phyloP scores from a whole-genome alignment of 2,113 vertebrate genomes.

The Poeciliopsis turrubarensis region DNA sequence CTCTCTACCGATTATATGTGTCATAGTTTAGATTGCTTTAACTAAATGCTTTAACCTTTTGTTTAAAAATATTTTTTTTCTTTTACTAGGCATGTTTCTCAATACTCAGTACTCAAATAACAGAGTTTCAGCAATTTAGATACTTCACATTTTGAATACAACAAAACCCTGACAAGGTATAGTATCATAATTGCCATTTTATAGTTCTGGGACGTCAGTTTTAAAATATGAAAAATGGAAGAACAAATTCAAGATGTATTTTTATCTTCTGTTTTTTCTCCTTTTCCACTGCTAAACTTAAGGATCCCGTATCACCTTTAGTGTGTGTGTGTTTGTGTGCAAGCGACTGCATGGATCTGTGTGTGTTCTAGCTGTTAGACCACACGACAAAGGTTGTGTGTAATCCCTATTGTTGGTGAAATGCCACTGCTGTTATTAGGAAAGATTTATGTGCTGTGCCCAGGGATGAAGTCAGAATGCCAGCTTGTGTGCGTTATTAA shows the following conservation, averaged over 20 bases:
- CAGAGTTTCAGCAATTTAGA: not conserved
- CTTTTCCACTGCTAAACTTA: constrained; percentile 28
- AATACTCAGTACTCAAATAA: not conserved
- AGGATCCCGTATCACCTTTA: constrained; percentile 33
- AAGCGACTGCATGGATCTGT: constrained; percentile 26
- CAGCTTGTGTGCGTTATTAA: constrained; percentile 65
- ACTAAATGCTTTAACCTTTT: too few relatives aligned
- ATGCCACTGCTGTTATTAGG: constrained; percentile 79
- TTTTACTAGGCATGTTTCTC: too few relatives aligned
- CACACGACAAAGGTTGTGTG: constrained; percentile 72
- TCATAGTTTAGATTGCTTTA: too few relatives aligned
- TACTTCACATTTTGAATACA: not conserved
- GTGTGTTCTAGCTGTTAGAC: constrained; percentile 64
- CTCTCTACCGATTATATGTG: too few relatives aligned
- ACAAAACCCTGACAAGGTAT: not conserved
- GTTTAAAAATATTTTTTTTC: too few relatives aligned
- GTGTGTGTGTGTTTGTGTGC: constrained; percentile 16
- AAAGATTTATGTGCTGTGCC: constrained; percentile 77
- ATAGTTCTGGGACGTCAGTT: not conserved
- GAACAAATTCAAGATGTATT: not conserved
- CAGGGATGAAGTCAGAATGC: constrained; percentile 73
- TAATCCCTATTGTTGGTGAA: constrained; percentile 80
- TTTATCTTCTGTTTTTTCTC: not conserved
- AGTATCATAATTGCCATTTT: not conserved
- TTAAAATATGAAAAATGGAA: not conserved